phyloP scores from a whole-genome alignment of 2,888 invertebrate genomes.

The Calameuta pallipes region DNA sequence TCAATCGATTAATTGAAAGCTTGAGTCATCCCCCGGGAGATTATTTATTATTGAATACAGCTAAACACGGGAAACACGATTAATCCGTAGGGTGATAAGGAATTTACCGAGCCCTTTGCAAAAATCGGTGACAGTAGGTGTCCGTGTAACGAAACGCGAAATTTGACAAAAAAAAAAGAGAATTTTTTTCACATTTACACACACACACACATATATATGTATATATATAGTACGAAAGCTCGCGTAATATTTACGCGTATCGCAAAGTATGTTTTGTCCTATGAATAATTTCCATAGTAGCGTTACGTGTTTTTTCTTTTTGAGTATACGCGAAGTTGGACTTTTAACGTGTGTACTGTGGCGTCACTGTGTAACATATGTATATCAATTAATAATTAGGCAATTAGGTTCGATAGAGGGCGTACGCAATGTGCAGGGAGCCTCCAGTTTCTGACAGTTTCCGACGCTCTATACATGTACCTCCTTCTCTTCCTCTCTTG shows the following conservation, averaged over 20 bases:
- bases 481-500: neutral
- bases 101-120: neutral
- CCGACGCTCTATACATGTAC: neutral
- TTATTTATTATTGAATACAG: neutral
- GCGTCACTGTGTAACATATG: neutral
- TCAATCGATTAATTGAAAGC: neutral
- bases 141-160: neutral
- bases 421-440: constrained; percentile 56
- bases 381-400: neutral
- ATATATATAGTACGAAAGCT: neutral
- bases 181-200: no score
- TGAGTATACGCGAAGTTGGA: neutral
- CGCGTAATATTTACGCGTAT: neutral
- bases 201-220: neutral
- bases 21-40: neutral
- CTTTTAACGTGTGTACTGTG: neutral
- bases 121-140: neutral
- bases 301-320: neutral
- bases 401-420: constrained; percentile 41
- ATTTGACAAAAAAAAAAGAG: neutral
- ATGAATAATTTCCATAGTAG: neutral
- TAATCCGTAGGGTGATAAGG: neutral
- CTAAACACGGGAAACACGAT: neutral
- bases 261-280: neutral
- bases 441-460: constrained; percentile 48